Conservation (phyloP, 2,113 vertebrate species). For the Clarias macrocephalus region DNA sequence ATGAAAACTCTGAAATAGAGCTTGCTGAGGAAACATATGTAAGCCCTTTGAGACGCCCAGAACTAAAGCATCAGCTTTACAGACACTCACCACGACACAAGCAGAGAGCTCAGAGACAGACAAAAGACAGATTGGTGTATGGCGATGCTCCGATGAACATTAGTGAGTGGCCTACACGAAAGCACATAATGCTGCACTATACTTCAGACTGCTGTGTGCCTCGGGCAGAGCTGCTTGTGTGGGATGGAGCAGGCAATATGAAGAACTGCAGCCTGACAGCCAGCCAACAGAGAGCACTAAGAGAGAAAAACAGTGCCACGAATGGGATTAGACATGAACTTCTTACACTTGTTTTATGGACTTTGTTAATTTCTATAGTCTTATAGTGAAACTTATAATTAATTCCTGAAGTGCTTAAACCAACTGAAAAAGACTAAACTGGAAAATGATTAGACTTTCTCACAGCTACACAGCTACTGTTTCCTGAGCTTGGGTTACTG, state of each 20-base stretch:
- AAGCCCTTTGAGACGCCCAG: neutral
- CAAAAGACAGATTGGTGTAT: conserved; percentile 41
- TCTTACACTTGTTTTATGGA: conserved; percentile 30
- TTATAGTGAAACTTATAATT: neutral
- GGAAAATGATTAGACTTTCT: neutral
- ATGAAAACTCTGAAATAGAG: neutral
- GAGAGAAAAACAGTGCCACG: conserved; percentile 46
- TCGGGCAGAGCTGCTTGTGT: conserved; percentile 67
- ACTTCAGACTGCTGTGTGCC: conserved; percentile 71
- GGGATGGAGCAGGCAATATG: conserved; percentile 63
- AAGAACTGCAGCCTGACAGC: conserved; percentile 65
- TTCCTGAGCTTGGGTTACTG: too few species aligned
- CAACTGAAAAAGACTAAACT: neutral
- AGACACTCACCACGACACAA: conserved; percentile 21
- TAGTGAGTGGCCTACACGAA: conserved; percentile 56
- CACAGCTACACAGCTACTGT: neutral
- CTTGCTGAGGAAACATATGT: conserved; percentile 40
- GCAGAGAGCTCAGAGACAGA: neutral
- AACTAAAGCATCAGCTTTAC: conserved; percentile 12
- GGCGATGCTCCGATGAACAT: conserved; percentile 65
- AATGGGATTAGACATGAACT: neutral
- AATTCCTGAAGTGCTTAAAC: neutral
- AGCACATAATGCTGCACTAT: conserved; percentile 65
- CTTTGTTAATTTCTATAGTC: conserved; percentile 13
- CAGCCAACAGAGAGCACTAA: conserved; percentile 58